Conservation (phyloP, 2,797 vertebrate species). For the Rhodeus uyekii region DNA sequence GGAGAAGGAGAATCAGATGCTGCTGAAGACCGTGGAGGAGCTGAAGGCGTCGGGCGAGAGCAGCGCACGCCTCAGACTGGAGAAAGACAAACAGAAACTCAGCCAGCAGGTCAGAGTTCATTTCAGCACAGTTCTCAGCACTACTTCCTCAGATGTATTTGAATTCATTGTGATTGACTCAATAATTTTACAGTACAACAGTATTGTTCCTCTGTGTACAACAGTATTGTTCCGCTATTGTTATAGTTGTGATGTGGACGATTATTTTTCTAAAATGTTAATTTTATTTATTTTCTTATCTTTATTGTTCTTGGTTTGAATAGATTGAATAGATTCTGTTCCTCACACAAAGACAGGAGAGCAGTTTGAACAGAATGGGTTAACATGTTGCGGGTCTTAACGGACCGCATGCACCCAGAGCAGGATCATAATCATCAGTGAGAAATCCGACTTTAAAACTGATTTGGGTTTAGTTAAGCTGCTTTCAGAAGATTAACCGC, state of each 20-base stretch:
- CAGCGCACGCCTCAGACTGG: constrained; percentile 79
- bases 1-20: constrained; percentile 97
- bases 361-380: background rate
- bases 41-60: constrained; percentile 79
- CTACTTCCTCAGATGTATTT: background rate
- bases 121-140: background rate
- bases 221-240: too few relatives aligned
- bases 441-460: background rate
- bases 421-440: background rate
- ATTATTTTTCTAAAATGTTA: too few relatives aligned
- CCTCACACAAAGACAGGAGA: constrained; percentile 57
- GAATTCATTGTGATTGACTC: background rate
- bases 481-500: constrained; percentile 31
- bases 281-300: too few relatives aligned
- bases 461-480: constrained; percentile 36
- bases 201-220: background rate
- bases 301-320: too few relatives aligned
- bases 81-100: constrained; percentile 90
- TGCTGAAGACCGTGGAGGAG: constrained; percentile 92
- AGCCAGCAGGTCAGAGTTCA: constrained; percentile 81
- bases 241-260: too few relatives aligned
- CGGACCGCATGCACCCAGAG: background rate
- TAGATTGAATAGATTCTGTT: constrained; percentile 31
- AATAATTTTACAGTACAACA: background rate
- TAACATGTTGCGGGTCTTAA: background rate